These are phyloP conservation scores for Pediacus dermestoides DNA, from an alignment of 2,888 invertebrate genomes.

Conservation along the genomic window DNA sequence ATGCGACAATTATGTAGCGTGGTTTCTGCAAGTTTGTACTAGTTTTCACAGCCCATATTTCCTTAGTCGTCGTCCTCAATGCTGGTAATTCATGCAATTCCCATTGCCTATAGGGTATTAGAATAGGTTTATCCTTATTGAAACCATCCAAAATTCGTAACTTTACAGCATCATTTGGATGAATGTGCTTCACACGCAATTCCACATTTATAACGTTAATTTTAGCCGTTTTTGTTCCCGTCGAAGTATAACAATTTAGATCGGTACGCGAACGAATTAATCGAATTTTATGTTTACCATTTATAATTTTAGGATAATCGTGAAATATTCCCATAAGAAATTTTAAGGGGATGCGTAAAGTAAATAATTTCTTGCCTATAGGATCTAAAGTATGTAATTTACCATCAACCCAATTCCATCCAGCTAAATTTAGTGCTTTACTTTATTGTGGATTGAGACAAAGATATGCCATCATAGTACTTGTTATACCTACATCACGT, in stretches of 20 bases:
- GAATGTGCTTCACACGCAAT: conserved; percentile 17
- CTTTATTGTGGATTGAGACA: conserved; percentile 14
- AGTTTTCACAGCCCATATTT: conserved; percentile 21
- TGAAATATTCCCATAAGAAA: conserved; percentile 21
- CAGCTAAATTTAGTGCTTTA: conserved; percentile 13
- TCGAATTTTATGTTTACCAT: conserved; percentile 18
- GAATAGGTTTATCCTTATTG: conserved; percentile 14
- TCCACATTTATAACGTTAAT: conserved; percentile 15
- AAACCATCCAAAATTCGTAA: conserved; percentile 15
- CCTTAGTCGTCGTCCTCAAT: conserved; percentile 11
- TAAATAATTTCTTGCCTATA: conserved; percentile 9
- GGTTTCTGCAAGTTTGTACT: conserved; percentile 16
- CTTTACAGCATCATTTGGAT: conserved; percentile 19
- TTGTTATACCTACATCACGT: conserved; percentile 19
- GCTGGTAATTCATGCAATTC: conserved; percentile 21
- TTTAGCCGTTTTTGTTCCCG: conserved; percentile 4
- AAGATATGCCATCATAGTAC: conserved; percentile 14
- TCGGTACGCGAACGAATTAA: conserved; percentile 19
- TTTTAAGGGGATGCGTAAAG: conserved; percentile 16
- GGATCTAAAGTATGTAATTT: neutral
- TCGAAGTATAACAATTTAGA: conserved; percentile 13
- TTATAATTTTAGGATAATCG: conserved; percentile 15
- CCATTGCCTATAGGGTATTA: conserved; percentile 22
- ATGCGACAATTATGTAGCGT: conserved; percentile 18
- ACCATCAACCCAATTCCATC: conserved; percentile 13